Conservation (phyloP, 1,140 invertebrate species). For the Diabrotica virgifera region DNA sequence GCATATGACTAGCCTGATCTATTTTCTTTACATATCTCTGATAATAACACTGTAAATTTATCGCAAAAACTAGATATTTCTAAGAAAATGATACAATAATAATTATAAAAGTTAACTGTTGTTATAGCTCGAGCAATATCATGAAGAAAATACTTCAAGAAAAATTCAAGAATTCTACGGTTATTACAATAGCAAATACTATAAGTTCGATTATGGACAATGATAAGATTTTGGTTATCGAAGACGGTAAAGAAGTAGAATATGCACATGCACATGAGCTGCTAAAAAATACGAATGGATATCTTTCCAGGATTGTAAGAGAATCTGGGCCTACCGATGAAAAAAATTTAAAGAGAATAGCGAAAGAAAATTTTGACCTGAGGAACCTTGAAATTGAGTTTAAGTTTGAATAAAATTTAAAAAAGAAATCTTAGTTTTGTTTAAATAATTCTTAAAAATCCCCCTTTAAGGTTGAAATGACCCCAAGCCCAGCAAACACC, state of each 20-base stretch:
- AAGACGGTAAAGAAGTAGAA: conserved; percentile 43
- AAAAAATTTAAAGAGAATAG: conserved; percentile 29
- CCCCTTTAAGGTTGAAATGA: too few relatives aligned
- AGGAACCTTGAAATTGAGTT: conserved; percentile 9
- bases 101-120: background rate
- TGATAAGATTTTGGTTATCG: conserved; percentile 47
- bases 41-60: background rate
- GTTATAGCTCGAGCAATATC: conserved; percentile 30
- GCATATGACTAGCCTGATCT: too few relatives aligned
- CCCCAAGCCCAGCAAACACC: too few relatives aligned
- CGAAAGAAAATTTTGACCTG: conserved; percentile 31
- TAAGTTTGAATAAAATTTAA: background rate
- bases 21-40: too few relatives aligned
- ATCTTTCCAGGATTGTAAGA: conserved; percentile 70
- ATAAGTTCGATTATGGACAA: conserved; percentile 29
- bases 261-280: conserved; percentile 45
- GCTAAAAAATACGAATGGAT: conserved; percentile 51
- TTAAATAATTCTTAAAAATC: too few relatives aligned
- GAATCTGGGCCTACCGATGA: conserved; percentile 50
- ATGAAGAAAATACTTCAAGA: conserved; percentile 59
- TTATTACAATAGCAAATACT: conserved; percentile 70
- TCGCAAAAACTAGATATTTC: background rate
- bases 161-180: conserved; percentile 61
- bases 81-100: background rate
- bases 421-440: background rate